Conservation (phyloP, 2,888 invertebrate species). For the Lymantria monacha region DNA sequence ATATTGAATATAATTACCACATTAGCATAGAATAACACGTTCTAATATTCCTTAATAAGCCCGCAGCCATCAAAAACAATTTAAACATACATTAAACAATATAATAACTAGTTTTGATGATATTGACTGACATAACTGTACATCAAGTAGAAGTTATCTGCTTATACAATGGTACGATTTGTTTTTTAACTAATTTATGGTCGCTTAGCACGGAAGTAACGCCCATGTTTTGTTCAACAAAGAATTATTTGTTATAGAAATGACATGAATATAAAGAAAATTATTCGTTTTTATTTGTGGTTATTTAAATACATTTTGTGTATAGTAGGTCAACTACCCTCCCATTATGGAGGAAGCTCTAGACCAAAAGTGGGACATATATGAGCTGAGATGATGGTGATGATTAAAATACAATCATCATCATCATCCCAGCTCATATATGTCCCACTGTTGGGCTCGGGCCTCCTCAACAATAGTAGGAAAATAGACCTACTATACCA, state of each 20-base stretch:
- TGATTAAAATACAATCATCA: too few species aligned
- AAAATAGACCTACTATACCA: too few species aligned
- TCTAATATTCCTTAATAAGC: conserved; percentile 37
- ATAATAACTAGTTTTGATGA: conserved; percentile 52
- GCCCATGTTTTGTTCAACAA: conserved; percentile 44
- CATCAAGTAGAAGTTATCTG: conserved; percentile 63
- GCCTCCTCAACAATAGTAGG: too few species aligned
- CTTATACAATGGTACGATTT: conserved; percentile 68
- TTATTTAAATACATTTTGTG: too few species aligned
- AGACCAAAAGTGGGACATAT: too few species aligned
- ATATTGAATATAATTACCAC: background rate
- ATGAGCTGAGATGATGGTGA: too few species aligned
- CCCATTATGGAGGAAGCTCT: too few species aligned
- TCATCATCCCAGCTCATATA: too few species aligned
- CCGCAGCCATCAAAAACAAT: conserved; percentile 61
- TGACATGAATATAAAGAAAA: too few species aligned
- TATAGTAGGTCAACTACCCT: too few species aligned
- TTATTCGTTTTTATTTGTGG: too few species aligned
- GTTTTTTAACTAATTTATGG: conserved; percentile 80
- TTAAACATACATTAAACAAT: conserved; percentile 53
- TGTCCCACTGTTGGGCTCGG: too few species aligned
- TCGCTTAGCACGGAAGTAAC: conserved; percentile 62
- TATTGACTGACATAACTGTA: conserved; percentile 50
- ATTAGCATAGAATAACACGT: conserved; percentile 23
- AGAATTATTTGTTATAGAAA: conserved; percentile 7